Percentiles rank a stretch among this genome's conserved stretches.
Conservation (phyloP, 2,797 vertebrate species). For the Ispidina lecontei region DNA sequence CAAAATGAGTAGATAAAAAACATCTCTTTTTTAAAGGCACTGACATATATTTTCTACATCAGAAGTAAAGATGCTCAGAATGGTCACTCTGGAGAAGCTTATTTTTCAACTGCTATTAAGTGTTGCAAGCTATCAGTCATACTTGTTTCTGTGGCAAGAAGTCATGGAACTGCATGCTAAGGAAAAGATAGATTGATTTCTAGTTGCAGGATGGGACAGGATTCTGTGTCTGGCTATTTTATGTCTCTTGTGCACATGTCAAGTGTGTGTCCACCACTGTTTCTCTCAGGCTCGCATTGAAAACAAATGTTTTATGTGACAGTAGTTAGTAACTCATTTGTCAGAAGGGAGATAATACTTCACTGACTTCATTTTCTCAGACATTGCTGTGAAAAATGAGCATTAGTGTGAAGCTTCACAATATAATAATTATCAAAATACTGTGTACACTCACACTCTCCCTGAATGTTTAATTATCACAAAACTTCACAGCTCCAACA, state of each 20-base stretch:
- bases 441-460: neutral
- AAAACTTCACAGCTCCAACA: neutral
- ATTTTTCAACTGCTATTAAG: neutral
- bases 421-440: neutral
- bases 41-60: neutral
- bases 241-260: neutral
- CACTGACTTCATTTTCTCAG: neutral
- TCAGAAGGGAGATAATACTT: neutral
- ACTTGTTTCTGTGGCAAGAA: neutral
- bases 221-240: neutral
- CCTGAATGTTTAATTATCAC: neutral
- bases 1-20: neutral
- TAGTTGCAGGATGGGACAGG: neutral
- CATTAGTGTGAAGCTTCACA: neutral
- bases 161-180: neutral
- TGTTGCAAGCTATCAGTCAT: neutral
- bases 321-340: neutral
- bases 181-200: neutral
- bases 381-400: neutral
- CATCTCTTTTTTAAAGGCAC: neutral
- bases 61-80: neutral
- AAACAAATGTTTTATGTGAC: neutral
- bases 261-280: neutral
- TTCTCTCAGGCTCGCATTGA: neutral
- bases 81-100: neutral